Base-by-base conservation (phyloP, 23 tunicate species). In the Diplosoma virens region DNA sequence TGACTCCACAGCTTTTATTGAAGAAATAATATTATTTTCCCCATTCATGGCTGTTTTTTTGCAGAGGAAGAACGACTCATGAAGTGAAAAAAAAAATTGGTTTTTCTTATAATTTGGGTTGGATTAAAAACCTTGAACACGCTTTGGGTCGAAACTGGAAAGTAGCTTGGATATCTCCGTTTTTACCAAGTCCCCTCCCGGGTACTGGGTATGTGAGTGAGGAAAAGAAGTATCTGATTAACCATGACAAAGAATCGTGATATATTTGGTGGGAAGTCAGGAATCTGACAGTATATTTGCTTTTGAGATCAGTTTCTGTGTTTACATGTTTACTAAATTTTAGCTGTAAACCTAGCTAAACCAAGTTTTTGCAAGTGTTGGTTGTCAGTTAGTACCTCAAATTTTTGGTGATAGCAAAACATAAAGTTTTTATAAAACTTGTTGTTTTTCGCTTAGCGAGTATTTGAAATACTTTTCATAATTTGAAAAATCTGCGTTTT, bases 101-200 rank as follows among this genome's bases (percentile, higher is more conserved):
- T 0, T 37, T 30, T 2, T 32, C 37, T 36, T 94, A 88, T 58
- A 58, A 87, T 47, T 28, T 84, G 1, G 90, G 95, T 0, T 25
- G 59, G 1, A 18, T 25, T 0, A 76, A 83, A 55, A 94, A 94
- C 59, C 25, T 94, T 29, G 59, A 71, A 59, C 53, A 83, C 9
- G 78, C 93, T 16, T 88, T 94, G 35, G 99, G 99, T n/a, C 69
- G 46, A 27, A 88, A 94, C 79, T 94, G 99, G 99, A 73, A 66
- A 50, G 24, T 77, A 23, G 91, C 95, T 6, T 94, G 99, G 99
- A 30, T 94, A 33, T 72, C 48, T 46, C 99, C 99, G 0, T 52
- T 94, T 1, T 88, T 94, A 24, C 91, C 95, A 24, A 87, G 95
- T 54, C 76, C 80, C 0, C 37, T 94, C 25, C 91, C 90, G 20